Base-by-base conservation (phyloP, 2,113 vertebrate species). In the Sula dactylatra region DNA sequence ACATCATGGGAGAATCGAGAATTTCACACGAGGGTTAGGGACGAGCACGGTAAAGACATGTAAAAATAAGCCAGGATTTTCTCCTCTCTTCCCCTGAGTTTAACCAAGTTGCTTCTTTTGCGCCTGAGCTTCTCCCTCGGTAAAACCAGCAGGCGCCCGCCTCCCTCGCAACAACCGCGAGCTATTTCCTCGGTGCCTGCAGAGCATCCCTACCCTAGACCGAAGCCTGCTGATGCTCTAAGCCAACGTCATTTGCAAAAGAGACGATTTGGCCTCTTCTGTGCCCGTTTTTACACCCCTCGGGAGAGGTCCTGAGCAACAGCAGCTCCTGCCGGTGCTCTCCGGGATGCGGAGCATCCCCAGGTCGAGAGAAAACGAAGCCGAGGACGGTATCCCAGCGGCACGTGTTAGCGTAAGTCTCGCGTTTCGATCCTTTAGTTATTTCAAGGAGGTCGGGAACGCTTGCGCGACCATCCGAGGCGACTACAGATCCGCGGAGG, bases 401-500 rank as follows among this genome's bases (percentile, higher is more conserved):
- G 31, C n/a, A 29, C 4, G 5, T 1, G 27, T 6, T 10, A 9
- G 31, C 2, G 26, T 40, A 16, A 61, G 34, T 34, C 55, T 29
- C 29, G 16, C 5, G 0, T 25, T 59, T 42, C 5, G 44, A 32
- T 12, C 34, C 18, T 44, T 59, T 19, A 7, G 52, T 40, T 38
- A 13, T 38, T 40, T 10, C 45, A 6, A 19, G n/a, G 13, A 20
- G 31, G 6, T 25, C 4, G 32, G 52, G 5, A 7, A 29, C 19
- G 1, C 42, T 12, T 1, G 17, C 10, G 0, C 2, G 20, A 26
- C 26, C 45, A 2, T 10, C 38, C 2, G 11, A 20, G n/a, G n/a
- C 3, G 2, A 7, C n/a, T 2, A 4, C 17, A 15, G 25, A 14
- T 5, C 20, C 2, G 1, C 45, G 19, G n/a, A 16, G 40, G 34